Conservation (phyloP, 2,888 invertebrate species). For the Syrista parreyssii region DNA sequence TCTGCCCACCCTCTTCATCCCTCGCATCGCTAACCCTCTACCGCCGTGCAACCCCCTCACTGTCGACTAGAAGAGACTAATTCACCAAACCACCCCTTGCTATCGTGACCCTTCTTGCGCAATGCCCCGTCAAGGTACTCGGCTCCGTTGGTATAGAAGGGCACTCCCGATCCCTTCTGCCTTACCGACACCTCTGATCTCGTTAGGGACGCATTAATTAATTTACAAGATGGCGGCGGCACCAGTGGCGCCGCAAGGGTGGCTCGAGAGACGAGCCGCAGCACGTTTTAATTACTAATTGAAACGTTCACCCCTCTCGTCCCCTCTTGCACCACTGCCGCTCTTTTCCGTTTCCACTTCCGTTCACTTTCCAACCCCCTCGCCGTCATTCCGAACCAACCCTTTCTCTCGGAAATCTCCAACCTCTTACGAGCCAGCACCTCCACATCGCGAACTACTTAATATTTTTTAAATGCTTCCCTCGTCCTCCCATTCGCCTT, state of each 20-base stretch:
- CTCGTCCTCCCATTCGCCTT: slow-evolving; percentile 22
- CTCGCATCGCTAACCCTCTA: slow-evolving; percentile 26
- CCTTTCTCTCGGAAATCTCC: slow-evolving; percentile 25
- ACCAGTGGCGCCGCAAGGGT: slow-evolving; percentile 21
- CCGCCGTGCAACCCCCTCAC: slow-evolving; percentile 28
- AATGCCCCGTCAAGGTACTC: slow-evolving; percentile 21
- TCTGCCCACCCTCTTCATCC: slow-evolving; percentile 23
- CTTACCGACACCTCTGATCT: slow-evolving; percentile 63
- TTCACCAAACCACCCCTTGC: slow-evolving; percentile 39
- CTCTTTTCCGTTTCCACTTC: slow-evolving; percentile 18
- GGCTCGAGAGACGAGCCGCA: slow-evolving; percentile 23
- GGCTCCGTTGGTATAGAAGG: slow-evolving; percentile 42
- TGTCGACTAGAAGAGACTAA: slow-evolving; percentile 50
- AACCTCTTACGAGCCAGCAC: slow-evolving; percentile 25
- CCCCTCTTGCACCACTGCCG: slow-evolving; percentile 18
- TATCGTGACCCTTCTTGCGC: slow-evolving; percentile 16
- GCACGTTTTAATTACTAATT: slow-evolving; percentile 60
- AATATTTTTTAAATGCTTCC: slow-evolving; percentile 50
- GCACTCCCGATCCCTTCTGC: slow-evolving; percentile 46
- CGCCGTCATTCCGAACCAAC: slow-evolving; percentile 8
- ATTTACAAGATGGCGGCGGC: slow-evolving; percentile 59
- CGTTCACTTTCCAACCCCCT: slow-evolving; percentile 21
- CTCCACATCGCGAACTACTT: slow-evolving; percentile 40
- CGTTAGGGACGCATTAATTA: slow-evolving; percentile 62
- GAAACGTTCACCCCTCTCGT: slow-evolving; percentile 36